Conservation (phyloP, 2,113 vertebrate genomes). For the Hippopotamus amphibius region DNA sequence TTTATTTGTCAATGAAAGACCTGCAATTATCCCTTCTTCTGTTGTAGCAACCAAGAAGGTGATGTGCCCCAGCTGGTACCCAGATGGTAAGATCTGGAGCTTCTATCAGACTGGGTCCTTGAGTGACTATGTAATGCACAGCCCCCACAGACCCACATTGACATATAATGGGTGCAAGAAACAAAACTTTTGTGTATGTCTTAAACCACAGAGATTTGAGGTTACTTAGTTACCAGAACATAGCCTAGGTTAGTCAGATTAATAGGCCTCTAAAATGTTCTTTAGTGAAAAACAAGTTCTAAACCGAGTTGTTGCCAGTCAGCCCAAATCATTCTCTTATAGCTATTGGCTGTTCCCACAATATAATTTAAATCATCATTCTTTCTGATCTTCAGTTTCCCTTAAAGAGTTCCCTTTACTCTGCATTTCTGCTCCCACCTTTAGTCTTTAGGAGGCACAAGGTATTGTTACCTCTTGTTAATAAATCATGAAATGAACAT, state of each 20-base stretch:
- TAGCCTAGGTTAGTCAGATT: background rate
- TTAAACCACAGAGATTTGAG: background rate
- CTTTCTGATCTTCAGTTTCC: conserved; percentile 6
- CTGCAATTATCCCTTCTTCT: background rate
- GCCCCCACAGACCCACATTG: background rate
- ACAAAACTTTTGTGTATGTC: background rate
- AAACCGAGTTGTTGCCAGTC: background rate
- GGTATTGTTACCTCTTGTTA: background rate
- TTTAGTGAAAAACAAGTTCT: conserved; percentile 46
- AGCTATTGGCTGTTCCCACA: background rate
- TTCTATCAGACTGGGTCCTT: background rate
- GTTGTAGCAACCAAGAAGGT: background rate
- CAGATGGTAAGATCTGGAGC: background rate
- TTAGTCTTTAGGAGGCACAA: background rate
- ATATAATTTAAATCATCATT: conserved; percentile 26
- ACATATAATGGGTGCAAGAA: background rate
- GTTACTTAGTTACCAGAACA: background rate
- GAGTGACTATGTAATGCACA: background rate
- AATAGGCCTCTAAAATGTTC: background rate
- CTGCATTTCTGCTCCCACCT: background rate
- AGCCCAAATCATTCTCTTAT: conserved; percentile 32
- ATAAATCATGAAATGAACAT: conserved; percentile 54
- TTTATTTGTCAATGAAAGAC: background rate
- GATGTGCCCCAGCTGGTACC: background rate
- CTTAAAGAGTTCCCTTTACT: background rate